Base-by-base conservation (phyloP, 2,888 invertebrate species). In the Polia nebulosa region DNA sequence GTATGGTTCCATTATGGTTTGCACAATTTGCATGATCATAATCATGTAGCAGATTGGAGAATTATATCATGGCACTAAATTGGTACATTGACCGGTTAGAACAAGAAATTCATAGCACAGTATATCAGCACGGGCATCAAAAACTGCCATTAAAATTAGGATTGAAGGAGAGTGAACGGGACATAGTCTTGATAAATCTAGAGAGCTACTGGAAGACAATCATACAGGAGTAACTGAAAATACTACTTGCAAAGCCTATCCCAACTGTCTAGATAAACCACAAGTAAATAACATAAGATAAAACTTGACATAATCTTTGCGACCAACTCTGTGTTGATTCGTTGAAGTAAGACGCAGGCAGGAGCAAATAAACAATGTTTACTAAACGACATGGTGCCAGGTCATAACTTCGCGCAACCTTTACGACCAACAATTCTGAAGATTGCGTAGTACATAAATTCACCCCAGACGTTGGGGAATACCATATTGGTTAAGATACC, bases 391-490 rank as follows among this genome's bases (percentile, higher is more conserved):
- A 69, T 60, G 41, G 52, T 63, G 53, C 60, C 64, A 61, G 56
- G 27, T 51, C 55, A 68, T 75, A 62, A 79, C 52, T 63, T 68
- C 72, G 72, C 55, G 57, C 41, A 61, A 76, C 74, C 73, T 81
- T 78, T 74, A 84, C 78, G 74, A 77, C 64, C 73, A 67, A 22
- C 34, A 55, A 65, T 49, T n/a, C 39, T 62, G 55, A 63, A 39
- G 44, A 60, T 71, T 67, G 36, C 32, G 59, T 62, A 58, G 51
- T 63, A 77, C 63, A 80, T 79, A 76, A 84, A 86, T 77, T 78
- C 68, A 68, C 59, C 51, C n/a, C 47, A 62, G 45, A 58, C 64
- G 60, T 57, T 34, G 44, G 44, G 51, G 52, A 53, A 71, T 62
- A 57, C 47, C 20, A 51, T 41, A 41, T n/a, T 41, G 39, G n/a